Evolutionary conservation across 2,797 vertebrate genomes (phyloP).

Genomic region (Anguilla pacifica): DNA sequence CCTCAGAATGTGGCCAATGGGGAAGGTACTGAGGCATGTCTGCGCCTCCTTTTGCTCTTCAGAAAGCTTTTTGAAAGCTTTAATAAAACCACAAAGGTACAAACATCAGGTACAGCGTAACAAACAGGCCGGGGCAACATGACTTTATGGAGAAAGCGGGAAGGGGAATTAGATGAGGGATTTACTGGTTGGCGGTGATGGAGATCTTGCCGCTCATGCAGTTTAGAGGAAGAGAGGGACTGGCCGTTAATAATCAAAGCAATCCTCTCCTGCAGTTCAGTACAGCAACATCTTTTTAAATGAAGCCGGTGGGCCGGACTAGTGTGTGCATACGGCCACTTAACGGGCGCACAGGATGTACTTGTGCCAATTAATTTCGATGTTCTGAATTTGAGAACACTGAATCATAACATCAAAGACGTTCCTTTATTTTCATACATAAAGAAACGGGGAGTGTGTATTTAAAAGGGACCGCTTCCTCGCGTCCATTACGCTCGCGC

Average conservation of each 20-base stretch:
- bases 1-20: not conserved
- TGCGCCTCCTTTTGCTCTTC: not conserved
- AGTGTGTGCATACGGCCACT: not conserved
- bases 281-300: not conserved
- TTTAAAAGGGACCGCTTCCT: not conserved
- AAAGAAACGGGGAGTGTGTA: not conserved
- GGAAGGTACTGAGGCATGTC: not conserved
- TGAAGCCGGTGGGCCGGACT: not conserved
- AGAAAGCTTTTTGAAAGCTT: not conserved
- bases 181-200: not conserved
- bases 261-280: not conserved
- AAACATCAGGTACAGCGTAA: not conserved
- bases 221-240: not conserved
- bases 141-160: not conserved
- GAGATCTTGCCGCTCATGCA: not conserved
- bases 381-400: not conserved
- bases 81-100: not conserved
- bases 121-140: not conserved
- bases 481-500: not conserved
- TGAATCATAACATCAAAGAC: not conserved
- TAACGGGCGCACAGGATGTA: not conserved
- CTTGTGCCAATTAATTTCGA: not conserved
- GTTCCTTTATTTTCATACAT: constrained; percentile 4
- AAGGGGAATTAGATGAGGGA: not conserved
- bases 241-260: not conserved